Percentiles rank a stretch among this genome's conserved stretches.
Evolutionary conservation across 35 echinoderm and acorn worm species (phyloP).

Genomic region (Ptychodera flava): DNA sequence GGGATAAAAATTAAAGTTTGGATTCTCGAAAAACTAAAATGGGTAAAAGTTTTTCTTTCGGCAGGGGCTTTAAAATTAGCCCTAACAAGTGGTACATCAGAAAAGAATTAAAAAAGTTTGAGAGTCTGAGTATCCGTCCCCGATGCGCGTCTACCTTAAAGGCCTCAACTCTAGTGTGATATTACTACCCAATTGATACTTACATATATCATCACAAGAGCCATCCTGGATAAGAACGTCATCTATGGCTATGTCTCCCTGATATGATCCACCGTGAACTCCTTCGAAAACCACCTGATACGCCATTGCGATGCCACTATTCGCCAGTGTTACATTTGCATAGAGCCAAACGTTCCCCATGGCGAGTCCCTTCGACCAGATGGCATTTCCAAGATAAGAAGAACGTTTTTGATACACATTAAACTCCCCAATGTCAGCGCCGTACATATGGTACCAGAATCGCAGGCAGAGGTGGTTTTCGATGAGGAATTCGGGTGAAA

Average conservation of each 20-base stretch:
- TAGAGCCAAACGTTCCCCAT: background rate
- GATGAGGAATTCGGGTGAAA: background rate
- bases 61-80: background rate
- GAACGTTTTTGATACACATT: background rate
- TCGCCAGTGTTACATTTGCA: background rate
- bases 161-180: background rate
- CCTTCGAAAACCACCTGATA: background rate
- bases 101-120: background rate
- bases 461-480: background rate
- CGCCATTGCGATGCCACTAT: background rate
- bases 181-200: background rate
- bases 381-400: background rate
- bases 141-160: no score
- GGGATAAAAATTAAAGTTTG: no score
- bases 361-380: background rate
- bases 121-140: no score
- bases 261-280: background rate
- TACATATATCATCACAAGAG: background rate
- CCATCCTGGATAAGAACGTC: background rate
- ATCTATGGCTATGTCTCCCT: background rate
- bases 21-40: background rate
- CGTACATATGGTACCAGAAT: background rate
- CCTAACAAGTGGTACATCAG: background rate
- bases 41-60: background rate
- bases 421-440: background rate